These are phyloP conservation scores for Pollenia labialis DNA, from an alignment of 2,888 invertebrate genomes.

Conservation along the genomic window DNA sequence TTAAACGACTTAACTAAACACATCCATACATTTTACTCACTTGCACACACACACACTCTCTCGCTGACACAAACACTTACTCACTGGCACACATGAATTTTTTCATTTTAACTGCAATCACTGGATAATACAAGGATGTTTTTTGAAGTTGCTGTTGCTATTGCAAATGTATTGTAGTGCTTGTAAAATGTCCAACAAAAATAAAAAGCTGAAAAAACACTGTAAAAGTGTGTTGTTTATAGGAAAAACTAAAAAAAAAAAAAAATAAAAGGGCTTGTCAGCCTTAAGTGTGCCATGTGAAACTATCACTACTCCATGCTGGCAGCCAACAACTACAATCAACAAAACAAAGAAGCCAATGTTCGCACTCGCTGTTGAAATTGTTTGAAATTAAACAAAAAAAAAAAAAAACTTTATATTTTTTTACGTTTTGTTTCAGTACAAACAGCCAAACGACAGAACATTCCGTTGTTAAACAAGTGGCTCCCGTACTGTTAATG, in stretches of 20 bases:
- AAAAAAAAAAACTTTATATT: not conserved
- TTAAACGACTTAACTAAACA: slow-evolving; percentile 37
- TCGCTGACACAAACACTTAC: not conserved
- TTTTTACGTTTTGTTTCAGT: not conserved
- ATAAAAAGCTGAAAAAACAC: not conserved
- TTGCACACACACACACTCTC: not conserved
- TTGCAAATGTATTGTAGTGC: not conserved
- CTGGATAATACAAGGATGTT: slow-evolving; percentile 31
- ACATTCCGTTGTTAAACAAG: slow-evolving; percentile 38
- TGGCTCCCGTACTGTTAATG: slow-evolving; percentile 51
- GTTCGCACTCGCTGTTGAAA: slow-evolving; percentile 10
- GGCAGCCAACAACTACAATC: not conserved
- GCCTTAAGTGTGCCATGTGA: slow-evolving; percentile 48
- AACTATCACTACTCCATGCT: slow-evolving; percentile 21
- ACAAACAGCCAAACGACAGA: slow-evolving; percentile 14
- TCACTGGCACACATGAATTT: not conserved
- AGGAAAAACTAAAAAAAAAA: not conserved
- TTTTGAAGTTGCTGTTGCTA: slow-evolving; percentile 5
- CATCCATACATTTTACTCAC: slow-evolving; percentile 14
- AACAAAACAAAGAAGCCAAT: slow-evolving; percentile 1
- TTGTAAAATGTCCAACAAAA: slow-evolving; percentile 16
- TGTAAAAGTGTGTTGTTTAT: slow-evolving; percentile 35
- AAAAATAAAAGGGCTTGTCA: slow-evolving; percentile 30
- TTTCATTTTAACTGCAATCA: slow-evolving; percentile 27
- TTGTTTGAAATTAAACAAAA: slow-evolving; percentile 16